A percentile compares a stretch with the other conserved stretches of the same genome.
phyloP scores from a whole-genome alignment of 2,113 vertebrate species.

The Corythornis vintsioides region DNA sequence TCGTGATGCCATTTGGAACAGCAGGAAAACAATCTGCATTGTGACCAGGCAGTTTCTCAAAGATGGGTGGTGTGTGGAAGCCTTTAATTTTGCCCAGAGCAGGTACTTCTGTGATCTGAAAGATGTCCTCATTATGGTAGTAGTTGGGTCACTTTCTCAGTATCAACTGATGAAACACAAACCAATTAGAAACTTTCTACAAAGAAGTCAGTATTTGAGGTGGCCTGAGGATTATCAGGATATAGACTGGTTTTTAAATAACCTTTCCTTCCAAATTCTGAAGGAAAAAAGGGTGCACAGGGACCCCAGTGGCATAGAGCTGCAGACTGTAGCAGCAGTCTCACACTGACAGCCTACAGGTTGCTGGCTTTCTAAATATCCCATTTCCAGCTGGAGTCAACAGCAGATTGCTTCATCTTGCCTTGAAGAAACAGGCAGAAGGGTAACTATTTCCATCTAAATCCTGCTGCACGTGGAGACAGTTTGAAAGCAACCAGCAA shows the following conservation, averaged over 20 bases:
- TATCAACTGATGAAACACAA: conserved; percentile 85
- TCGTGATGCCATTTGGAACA: conserved; percentile 84
- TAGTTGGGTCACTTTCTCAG: conserved; percentile 84
- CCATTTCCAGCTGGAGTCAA: not conserved
- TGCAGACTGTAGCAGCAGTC: conserved; percentile 43
- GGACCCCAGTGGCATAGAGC: not conserved
- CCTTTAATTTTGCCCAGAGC: conserved; percentile 85
- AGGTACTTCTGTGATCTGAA: conserved; percentile 80
- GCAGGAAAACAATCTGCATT: conserved; percentile 85
- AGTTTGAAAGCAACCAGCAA: not conserved
- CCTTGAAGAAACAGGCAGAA: not conserved
- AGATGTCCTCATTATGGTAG: conserved; percentile 82
- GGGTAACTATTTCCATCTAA: not conserved
- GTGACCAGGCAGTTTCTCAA: conserved; percentile 88
- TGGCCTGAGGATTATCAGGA: conserved; percentile 93
- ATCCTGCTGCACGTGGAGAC: not conserved
- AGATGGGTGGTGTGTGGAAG: conserved; percentile 92
- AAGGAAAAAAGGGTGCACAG: conserved; percentile 69
- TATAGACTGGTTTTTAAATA: conserved; percentile 84
- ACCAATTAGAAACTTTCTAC: conserved; percentile 77
- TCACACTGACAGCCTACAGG: not conserved
- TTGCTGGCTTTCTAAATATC: not conserved
- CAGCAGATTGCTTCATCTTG: not conserved
- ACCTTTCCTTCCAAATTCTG: conserved; percentile 77
- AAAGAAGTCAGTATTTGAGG: conserved; percentile 77